Evolutionary conservation across 1,140 invertebrate species (phyloP).

Genomic region (Papilio helenus): DNA sequence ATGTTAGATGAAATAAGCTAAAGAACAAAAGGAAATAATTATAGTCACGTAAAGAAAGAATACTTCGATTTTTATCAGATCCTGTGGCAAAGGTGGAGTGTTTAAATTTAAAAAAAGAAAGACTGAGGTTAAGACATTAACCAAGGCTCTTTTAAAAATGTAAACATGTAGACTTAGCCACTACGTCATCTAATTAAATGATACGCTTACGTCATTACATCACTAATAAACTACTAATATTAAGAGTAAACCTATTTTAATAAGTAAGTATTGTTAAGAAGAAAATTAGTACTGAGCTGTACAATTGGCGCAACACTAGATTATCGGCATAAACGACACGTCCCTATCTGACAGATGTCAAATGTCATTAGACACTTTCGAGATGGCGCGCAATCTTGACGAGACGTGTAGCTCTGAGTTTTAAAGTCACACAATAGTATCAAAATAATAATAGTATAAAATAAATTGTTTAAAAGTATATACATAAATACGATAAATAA

Average conservation of each 20-base stretch:
- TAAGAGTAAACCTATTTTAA: neutral
- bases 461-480: too few relatives aligned
- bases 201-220: neutral
- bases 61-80: slow-evolving; percentile 11
- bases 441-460: too few relatives aligned
- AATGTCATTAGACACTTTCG: too few relatives aligned
- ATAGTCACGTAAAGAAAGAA: slow-evolving; percentile 24
- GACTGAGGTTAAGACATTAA: neutral
- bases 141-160: too few relatives aligned
- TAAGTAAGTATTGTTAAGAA: too few relatives aligned
- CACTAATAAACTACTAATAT: neutral
- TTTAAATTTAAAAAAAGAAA: neutral
- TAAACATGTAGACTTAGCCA: neutral
- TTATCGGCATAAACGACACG: too few relatives aligned
- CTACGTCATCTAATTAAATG: neutral
- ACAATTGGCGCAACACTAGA: too few relatives aligned
- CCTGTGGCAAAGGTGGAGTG: neutral
- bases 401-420: too few relatives aligned
- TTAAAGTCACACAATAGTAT: too few relatives aligned
- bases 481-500: neutral
- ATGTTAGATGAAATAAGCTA: slow-evolving; percentile 16
- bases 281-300: too few relatives aligned
- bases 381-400: too few relatives aligned
- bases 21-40: slow-evolving; percentile 10
- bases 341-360: too few relatives aligned